A percentile compares a stretch with the other conserved stretches of the same genome.
Conservation (phyloP, 2,797 vertebrate genomes). For the Crocidura indochinensis region DNA sequence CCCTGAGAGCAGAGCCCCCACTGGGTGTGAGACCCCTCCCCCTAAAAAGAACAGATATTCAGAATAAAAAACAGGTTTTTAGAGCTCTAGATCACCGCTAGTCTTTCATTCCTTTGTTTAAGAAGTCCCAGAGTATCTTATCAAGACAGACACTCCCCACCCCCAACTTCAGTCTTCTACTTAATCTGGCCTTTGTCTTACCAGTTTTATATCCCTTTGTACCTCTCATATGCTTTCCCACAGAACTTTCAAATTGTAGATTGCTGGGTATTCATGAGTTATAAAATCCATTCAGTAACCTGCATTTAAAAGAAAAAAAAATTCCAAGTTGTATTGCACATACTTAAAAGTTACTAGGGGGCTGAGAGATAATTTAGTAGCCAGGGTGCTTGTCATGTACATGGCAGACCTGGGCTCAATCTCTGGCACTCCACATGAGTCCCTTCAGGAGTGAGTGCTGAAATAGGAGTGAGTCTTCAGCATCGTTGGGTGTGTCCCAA, state of each 20-base stretch:
- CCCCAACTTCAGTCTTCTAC: not conserved
- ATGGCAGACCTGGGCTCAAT: no score
- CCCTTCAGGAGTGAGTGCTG: no score
- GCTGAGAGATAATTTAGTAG: no score
- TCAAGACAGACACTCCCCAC: not conserved
- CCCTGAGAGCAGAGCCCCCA: no score
- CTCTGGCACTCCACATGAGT: no score
- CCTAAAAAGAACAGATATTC: not conserved
- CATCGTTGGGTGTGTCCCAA: no score
- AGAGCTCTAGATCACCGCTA: not conserved
- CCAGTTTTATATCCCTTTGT: not conserved
- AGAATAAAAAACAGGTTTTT: slow-evolving; percentile 19
- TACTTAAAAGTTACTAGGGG: not conserved
- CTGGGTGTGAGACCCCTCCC: no score
- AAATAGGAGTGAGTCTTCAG: no score
- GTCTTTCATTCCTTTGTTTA: slow-evolving; percentile 8
- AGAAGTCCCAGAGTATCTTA: slow-evolving; percentile 20
- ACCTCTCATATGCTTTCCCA: not conserved
- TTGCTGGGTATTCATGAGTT: slow-evolving; percentile 39
- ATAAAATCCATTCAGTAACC: slow-evolving; percentile 29
- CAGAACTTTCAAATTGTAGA: slow-evolving; percentile 9
- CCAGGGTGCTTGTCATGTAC: no score
- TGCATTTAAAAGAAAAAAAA: slow-evolving; percentile 51
- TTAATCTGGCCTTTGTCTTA: not conserved
- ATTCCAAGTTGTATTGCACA: slow-evolving; percentile 29